Evolutionary conservation across 2,113 vertebrate species (phyloP).

Genomic region (Cyrtonyx montezumae): DNA sequence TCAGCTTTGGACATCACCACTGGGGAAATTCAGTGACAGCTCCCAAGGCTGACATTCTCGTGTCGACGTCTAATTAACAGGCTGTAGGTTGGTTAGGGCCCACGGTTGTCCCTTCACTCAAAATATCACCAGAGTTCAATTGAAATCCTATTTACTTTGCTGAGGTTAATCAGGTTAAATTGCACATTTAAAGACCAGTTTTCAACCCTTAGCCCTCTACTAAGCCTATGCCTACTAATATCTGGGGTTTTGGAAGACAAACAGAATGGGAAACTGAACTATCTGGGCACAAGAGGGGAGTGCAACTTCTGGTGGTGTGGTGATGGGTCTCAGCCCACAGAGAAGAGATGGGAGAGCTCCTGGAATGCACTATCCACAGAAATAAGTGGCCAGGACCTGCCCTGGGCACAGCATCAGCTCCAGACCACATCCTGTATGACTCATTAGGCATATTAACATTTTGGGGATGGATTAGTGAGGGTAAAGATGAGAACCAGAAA

Average conservation of each 20-base stretch:
- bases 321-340: not conserved
- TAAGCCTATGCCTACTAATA: not conserved
- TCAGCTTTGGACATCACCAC: too few species aligned
- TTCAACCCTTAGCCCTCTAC: not conserved
- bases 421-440: not conserved
- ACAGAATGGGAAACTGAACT: fast-evolving
- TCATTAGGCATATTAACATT: not conserved
- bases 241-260: fast-evolving
- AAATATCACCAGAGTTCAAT: not conserved
- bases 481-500: not conserved
- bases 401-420: not conserved
- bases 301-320: not conserved
- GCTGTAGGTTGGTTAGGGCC: not conserved
- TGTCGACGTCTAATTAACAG: not conserved
- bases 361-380: not conserved
- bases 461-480: not conserved
- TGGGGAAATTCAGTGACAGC: not conserved
- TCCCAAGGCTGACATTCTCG: not conserved
- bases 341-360: not conserved
- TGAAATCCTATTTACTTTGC: not conserved
- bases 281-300: not conserved
- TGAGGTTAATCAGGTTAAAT: slow-evolving; percentile 17
- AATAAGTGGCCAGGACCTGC: not conserved
- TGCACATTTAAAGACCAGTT: not conserved
- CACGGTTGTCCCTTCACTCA: not conserved